Base-by-base conservation (phyloP, 2,113 vertebrate species). In the Zosterops borbonicus region DNA sequence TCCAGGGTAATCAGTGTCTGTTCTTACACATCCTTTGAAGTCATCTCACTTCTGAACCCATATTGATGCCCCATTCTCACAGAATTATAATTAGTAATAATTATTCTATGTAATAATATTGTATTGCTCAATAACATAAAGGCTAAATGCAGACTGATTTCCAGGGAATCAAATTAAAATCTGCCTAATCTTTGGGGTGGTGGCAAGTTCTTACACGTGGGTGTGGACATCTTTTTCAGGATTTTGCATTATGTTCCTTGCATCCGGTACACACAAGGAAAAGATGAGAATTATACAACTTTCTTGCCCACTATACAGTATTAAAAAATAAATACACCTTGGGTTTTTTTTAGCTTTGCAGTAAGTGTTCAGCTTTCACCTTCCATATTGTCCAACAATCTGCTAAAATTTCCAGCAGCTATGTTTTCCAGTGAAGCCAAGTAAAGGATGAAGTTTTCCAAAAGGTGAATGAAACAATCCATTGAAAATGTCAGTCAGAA, bases 401-500 rank as follows among this genome's bases (percentile, higher is more conserved):
- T 81, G 37, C 71, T 89, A 83, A 95, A 93, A 82, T 89, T 87
- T 93, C 78, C 75, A 94, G 78, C 92, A 96, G 90, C 87, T 50
- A 90, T 2, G 6, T 70, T 94, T 93, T 96, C 73, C 63, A 76
- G 58, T 58, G 12, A 88, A 81, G 81, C 71, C 92, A 92, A 96
- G 42, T 64, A 69, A 15, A 79, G 67, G 64, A 70, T 27, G 56
- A 95, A 33, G 60, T 92, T 93, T 93, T 91, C 89, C 91, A 90
- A 96, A 96, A 96, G 87, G 92, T 96, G 85, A 94, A 92, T 91
- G 88, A 87, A 97, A 90, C 71, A 87, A 95, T 64, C 89, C 82
- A 89, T 90, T 94, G 78, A 95, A 95, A 95, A 97, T 92, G 82
- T 95, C 94, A 88, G 60, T 92, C 87, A 95, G 85, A 96, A 96